A percentile compares a stretch with the other conserved stretches of the same genome.
phyloP scores from a whole-genome alignment of 2,113 vertebrate species.

The Campylomormyrus numenius region DNA sequence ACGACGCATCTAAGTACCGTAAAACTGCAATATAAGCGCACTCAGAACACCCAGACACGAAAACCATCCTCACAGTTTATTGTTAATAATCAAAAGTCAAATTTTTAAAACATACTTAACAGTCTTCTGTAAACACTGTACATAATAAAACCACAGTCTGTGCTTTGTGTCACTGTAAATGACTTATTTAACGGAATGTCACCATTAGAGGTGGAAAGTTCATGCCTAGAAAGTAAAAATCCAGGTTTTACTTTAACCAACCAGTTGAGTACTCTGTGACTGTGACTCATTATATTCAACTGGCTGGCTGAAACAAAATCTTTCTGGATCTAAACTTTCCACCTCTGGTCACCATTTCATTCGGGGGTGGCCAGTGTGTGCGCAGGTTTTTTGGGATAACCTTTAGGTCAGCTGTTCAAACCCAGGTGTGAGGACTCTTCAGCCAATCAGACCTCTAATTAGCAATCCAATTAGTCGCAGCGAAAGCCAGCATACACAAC shows the following conservation, averaged over 20 bases:
- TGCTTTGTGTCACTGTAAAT: background rate
- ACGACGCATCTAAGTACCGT: slow-evolving; percentile 18
- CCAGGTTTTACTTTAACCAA: background rate
- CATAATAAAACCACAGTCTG: background rate
- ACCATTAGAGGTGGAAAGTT: background rate
- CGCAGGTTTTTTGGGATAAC: background rate
- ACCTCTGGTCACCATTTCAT: background rate
- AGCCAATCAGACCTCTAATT: background rate
- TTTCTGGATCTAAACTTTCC: background rate
- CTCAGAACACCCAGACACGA: background rate
- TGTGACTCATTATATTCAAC: background rate
- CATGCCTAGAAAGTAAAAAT: background rate
- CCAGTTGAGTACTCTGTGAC: background rate
- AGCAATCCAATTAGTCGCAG: background rate
- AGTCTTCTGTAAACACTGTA: background rate
- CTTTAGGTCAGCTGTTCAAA: background rate
- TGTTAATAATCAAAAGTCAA: background rate
- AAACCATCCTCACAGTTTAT: background rate
- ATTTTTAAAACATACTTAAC: background rate
- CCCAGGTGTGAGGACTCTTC: background rate
- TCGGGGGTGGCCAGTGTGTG: background rate
- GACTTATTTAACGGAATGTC: background rate
- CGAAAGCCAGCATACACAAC: background rate
- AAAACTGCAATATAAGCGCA: background rate
- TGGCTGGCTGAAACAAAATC: background rate